Conservation (phyloP, 2,888 invertebrate genomes). For the Pediacus dermestoides region DNA sequence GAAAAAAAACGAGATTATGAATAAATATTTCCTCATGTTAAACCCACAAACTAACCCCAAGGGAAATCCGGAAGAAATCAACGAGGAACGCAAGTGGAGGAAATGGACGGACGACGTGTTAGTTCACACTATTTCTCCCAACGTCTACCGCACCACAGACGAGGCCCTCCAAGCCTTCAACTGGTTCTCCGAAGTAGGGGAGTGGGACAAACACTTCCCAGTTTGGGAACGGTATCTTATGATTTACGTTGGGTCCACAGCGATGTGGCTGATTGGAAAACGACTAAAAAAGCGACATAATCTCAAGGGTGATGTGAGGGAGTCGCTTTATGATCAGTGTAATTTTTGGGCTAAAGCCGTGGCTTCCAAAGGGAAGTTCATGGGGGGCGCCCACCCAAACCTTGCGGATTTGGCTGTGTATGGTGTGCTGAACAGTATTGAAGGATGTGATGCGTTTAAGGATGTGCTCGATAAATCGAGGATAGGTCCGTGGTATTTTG, state of each 20-base stretch:
- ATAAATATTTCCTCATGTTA: constrained; percentile 86
- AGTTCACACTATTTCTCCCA: constrained; percentile 93
- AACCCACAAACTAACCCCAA: constrained; percentile 57
- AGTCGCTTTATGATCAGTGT: constrained; percentile 86
- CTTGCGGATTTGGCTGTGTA: constrained; percentile 90
- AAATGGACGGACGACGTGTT: constrained; percentile 90
- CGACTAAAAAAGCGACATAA: constrained; percentile 81
- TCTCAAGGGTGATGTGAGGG: constrained; percentile 82
- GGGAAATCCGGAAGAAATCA: too few species aligned
- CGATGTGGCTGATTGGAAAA: constrained; percentile 92
- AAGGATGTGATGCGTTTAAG: constrained; percentile 86
- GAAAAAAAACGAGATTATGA: constrained; percentile 71
- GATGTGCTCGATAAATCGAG: constrained; percentile 73
- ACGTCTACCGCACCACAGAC: constrained; percentile 82
- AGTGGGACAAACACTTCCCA: constrained; percentile 88
- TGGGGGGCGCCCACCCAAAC: constrained; percentile 85
- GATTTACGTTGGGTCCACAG: constrained; percentile 87
- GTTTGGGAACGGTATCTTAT: constrained; percentile 80
- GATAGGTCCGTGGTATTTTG: constrained; percentile 74
- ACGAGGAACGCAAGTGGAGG: constrained; percentile 92
- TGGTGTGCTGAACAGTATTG: constrained; percentile 87
- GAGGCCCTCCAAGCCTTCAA: constrained; percentile 90
- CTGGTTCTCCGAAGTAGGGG: constrained; percentile 90
- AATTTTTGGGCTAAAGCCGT: constrained; percentile 74
- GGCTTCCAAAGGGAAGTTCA: constrained; percentile 67